Conservation (phyloP, 2,888 invertebrate genomes). For the Monochamus alternatus region DNA sequence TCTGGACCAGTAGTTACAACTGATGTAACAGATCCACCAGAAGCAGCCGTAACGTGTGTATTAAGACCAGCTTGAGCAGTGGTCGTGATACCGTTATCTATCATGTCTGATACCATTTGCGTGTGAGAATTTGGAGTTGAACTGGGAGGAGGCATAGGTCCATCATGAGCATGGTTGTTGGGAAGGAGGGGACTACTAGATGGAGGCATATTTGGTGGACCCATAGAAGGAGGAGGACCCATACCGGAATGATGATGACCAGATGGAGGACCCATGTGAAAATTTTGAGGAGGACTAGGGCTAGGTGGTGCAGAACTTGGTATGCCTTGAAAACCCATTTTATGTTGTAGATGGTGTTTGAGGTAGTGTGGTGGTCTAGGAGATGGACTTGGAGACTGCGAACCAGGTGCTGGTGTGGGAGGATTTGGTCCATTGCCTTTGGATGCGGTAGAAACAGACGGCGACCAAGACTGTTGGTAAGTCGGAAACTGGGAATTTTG, state of each 20-base stretch:
- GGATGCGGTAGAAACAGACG: conserved; percentile 53
- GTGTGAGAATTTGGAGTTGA: conserved; percentile 72
- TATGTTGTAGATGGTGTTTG: conserved; percentile 82
- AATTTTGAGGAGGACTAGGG: conserved; percentile 75
- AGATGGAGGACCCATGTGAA: conserved; percentile 75
- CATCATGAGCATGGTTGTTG: conserved; percentile 69
- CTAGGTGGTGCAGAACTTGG: conserved; percentile 76
- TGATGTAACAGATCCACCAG: conserved; percentile 83
- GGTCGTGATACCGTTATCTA: conserved; percentile 76
- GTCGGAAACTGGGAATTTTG: conserved; percentile 70
- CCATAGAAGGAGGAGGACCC: conserved; percentile 77
- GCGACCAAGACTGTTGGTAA: conserved; percentile 67
- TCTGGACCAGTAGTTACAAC: conserved; percentile 94
- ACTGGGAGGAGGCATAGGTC: conserved; percentile 73
- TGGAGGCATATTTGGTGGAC: conserved; percentile 79
- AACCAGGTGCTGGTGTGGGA: conserved; percentile 69
- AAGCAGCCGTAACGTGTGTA: conserved; percentile 68
- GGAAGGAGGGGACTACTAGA: conserved; percentile 68
- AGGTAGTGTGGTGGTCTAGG: conserved; percentile 78
- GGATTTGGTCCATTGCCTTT: conserved; percentile 65
- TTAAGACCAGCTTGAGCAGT: conserved; percentile 73
- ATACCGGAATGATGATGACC: conserved; percentile 72
- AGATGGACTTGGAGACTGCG: conserved; percentile 72
- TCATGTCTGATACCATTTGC: conserved; percentile 69
- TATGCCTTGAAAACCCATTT: conserved; percentile 75